phyloP scores from a whole-genome alignment of 2,888 invertebrate species.

The Dorcus parallelipipedus region DNA sequence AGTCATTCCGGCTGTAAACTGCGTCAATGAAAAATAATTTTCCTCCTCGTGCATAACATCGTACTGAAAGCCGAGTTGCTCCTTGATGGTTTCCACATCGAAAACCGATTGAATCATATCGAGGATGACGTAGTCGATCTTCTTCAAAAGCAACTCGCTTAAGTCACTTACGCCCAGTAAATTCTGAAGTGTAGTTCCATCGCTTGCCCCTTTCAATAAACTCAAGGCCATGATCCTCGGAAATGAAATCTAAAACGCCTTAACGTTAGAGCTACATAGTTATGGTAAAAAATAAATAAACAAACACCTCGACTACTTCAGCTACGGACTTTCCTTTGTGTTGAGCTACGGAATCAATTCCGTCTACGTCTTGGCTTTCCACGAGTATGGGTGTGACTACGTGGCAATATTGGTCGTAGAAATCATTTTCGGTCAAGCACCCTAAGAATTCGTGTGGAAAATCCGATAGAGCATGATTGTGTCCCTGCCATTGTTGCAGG shows the following conservation, averaged over 20 bases:
- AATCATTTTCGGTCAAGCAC: constrained; percentile 41
- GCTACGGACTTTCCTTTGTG: constrained; percentile 30
- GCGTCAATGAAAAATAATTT: constrained; percentile 47
- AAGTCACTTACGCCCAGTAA: neutral
- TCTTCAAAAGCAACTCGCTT: constrained; percentile 43
- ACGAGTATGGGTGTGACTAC: constrained; percentile 48
- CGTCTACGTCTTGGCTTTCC: constrained; percentile 36
- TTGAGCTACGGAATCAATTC: constrained; percentile 36
- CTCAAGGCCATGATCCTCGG: too few relatives aligned
- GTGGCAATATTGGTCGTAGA: constrained; percentile 46
- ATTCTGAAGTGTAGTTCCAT: neutral
- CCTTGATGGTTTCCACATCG: constrained; percentile 41
- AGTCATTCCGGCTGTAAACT: constrained; percentile 48
- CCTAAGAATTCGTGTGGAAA: constrained; percentile 46
- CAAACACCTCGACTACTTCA: constrained; percentile 37
- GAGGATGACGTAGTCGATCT: constrained; percentile 48
- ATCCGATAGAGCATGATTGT: constrained; percentile 32
- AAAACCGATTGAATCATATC: constrained; percentile 43
- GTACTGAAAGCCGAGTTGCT: constrained; percentile 39
- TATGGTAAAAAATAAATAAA: constrained; percentile 18
- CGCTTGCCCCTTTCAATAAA: neutral
- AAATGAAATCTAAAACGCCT: too few relatives aligned
- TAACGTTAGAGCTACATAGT: too few relatives aligned
- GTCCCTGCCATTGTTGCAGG: constrained; percentile 44
- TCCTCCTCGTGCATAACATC: constrained; percentile 42